phyloP scores from a whole-genome alignment of 2,797 vertebrate genomes.

The Danio kyathit region DNA sequence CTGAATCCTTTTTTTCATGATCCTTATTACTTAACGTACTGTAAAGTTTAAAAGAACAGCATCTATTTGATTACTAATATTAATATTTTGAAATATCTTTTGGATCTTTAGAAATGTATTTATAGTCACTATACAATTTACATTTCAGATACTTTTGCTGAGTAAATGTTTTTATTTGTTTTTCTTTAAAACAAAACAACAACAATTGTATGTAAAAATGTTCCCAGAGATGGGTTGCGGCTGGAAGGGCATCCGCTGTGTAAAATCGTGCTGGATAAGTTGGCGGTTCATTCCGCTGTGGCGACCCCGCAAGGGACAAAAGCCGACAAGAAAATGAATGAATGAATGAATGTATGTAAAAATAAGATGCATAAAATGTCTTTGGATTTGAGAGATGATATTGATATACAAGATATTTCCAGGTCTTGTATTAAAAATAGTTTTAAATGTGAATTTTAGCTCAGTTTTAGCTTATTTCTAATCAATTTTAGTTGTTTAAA shows the following conservation, averaged over 20 bases:
- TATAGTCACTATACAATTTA: background rate
- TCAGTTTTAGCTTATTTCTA: background rate
- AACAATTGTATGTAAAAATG: background rate
- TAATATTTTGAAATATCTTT: background rate
- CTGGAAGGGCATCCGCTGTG: too few species aligned
- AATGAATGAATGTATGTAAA: too few species aligned
- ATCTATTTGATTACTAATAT: background rate
- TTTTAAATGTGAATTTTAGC: background rate
- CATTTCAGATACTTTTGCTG: background rate
- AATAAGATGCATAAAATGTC: background rate
- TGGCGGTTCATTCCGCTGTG: too few species aligned
- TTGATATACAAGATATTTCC: background rate
- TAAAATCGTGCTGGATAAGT: too few species aligned
- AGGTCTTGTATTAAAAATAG: too few species aligned
- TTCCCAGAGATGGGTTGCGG: too few species aligned
- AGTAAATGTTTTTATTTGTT: background rate
- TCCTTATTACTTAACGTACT: too few species aligned
- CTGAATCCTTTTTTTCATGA: too few species aligned
- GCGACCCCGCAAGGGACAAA: too few species aligned
- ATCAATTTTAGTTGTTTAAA: background rate
- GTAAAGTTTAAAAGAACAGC: background rate
- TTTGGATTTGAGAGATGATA: background rate
- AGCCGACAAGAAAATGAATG: too few species aligned
- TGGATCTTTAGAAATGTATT: background rate
- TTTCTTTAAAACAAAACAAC: background rate